Conservation (phyloP, 2,797 vertebrate genomes). For the Tamandua tetradactyla region DNA sequence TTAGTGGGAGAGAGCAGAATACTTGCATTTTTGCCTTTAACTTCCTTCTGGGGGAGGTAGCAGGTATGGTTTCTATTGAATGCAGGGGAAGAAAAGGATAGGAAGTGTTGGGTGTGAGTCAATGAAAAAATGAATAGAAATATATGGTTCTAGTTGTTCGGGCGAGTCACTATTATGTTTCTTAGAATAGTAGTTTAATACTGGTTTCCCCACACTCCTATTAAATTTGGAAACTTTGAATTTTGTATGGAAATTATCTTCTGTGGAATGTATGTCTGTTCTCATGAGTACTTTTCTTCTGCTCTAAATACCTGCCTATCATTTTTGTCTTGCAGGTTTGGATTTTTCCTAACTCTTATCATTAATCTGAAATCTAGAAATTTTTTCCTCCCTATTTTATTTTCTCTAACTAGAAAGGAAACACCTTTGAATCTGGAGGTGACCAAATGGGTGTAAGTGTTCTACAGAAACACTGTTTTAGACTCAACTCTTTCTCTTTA, state of each 20-base stretch:
- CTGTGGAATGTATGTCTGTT: background rate
- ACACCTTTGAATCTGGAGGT: background rate
- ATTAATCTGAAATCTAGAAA: slow-evolving; percentile 8
- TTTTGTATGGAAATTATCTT: slow-evolving; percentile 34
- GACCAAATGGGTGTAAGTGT: background rate
- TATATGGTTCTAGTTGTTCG: background rate
- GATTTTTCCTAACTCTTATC: background rate
- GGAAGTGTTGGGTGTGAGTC: background rate
- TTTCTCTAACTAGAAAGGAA: background rate
- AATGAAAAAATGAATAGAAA: slow-evolving; percentile 15
- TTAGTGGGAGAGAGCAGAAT: background rate
- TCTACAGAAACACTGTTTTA: background rate
- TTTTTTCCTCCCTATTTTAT: slow-evolving; percentile 4
- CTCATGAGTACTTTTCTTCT: slow-evolving; percentile 21
- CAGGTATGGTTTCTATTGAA: background rate
- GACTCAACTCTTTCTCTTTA: background rate
- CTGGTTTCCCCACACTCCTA: background rate
- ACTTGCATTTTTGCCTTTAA: background rate
- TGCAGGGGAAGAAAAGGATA: background rate
- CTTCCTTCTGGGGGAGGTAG: background rate
- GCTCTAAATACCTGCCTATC: background rate
- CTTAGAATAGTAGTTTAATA: slow-evolving; percentile 4
- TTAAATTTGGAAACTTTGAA: slow-evolving; percentile 40
- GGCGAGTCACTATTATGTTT: background rate
- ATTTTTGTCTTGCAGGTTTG: slow-evolving; percentile 31